Evolutionary conservation across 1,140 invertebrate species (phyloP).

Genomic region (Zaprionus ghesquierei): DNA sequence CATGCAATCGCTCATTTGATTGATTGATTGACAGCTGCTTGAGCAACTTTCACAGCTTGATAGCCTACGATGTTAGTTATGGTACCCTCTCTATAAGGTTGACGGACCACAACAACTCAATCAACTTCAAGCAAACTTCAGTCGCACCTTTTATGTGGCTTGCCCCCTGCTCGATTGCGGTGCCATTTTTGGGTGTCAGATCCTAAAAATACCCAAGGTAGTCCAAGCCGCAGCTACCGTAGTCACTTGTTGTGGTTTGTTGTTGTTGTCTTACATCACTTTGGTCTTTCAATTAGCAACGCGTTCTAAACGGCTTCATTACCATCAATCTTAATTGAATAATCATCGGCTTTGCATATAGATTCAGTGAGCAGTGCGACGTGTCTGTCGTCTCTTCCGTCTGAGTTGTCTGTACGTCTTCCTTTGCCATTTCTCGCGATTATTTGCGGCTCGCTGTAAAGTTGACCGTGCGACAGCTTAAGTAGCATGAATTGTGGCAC

Average conservation of each 20-base stretch:
- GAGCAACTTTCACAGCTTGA: conserved; percentile 20
- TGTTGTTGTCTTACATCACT: conserved; percentile 42
- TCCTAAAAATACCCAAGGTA: neutral
- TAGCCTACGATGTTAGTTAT: neutral
- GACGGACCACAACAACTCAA: conserved; percentile 18
- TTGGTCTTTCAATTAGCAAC: conserved; percentile 58
- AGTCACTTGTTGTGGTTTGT: neutral
- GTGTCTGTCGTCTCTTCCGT: neutral
- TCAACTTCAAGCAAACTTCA: conserved; percentile 34
- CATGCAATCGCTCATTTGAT: neutral
- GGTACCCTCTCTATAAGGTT: neutral
- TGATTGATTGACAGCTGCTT: neutral
- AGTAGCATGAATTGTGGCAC: conserved; percentile 71
- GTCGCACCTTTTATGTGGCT: conserved; percentile 42
- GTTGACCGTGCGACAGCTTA: conserved; percentile 63
- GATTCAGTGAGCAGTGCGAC: conserved; percentile 53
- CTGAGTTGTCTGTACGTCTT: neutral
- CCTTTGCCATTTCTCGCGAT: conserved; percentile 29
- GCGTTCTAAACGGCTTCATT: conserved; percentile 66
- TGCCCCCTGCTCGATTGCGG: conserved; percentile 6
- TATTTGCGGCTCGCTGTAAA: conserved; percentile 58
- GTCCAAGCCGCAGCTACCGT: neutral
- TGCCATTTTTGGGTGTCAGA: conserved; percentile 18
- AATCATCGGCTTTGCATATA: conserved; percentile 60
- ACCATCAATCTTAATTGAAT: conserved; percentile 79